Evolutionary conservation across 2,888 invertebrate genomes (phyloP).

Genomic region (Meiosimyza platycephala): DNA sequence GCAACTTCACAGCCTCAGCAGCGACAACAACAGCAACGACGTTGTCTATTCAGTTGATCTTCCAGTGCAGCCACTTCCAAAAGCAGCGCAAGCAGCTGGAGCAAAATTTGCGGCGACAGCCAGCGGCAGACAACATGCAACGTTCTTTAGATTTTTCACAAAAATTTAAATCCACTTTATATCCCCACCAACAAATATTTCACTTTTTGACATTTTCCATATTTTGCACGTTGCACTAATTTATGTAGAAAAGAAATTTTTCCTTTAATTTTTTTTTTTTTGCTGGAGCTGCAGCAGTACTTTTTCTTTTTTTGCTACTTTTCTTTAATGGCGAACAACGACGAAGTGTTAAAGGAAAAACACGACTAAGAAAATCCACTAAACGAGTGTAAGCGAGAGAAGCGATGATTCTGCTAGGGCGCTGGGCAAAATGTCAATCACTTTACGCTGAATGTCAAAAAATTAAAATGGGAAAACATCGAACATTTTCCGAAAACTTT

Average conservation of each 20-base stretch:
- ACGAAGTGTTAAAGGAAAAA: not conserved
- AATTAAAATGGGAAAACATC: too few species aligned
- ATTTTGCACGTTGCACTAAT: not conserved
- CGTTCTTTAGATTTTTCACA: not conserved
- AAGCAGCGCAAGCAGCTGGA: slow-evolving; percentile 20
- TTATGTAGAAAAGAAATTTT: slow-evolving; percentile 1
- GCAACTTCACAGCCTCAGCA: slow-evolving; percentile 4
- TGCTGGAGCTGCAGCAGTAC: slow-evolving; percentile 7
- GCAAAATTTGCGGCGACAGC: slow-evolving; percentile 16
- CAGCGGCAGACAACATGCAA: slow-evolving; percentile 18
- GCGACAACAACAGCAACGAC: not conserved
- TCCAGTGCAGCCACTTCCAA: slow-evolving; percentile 24
- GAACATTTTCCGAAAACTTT: too few species aligned
- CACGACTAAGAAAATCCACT: not conserved
- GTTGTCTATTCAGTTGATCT: not conserved
- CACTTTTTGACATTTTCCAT: slow-evolving; percentile 12
- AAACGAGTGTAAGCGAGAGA: slow-evolving; percentile 1
- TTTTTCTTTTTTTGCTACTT: slow-evolving; percentile 11
- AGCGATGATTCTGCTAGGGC: not conserved
- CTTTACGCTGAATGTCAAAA: not conserved
- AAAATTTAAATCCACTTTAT: too few species aligned
- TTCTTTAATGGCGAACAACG: slow-evolving; percentile 25
- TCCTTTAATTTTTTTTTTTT: not conserved
- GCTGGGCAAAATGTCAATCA: slow-evolving; percentile 11
- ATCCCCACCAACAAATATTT: too few species aligned